Conservation (phyloP, 2,113 vertebrate species). For the Pithys albifrons region DNA sequence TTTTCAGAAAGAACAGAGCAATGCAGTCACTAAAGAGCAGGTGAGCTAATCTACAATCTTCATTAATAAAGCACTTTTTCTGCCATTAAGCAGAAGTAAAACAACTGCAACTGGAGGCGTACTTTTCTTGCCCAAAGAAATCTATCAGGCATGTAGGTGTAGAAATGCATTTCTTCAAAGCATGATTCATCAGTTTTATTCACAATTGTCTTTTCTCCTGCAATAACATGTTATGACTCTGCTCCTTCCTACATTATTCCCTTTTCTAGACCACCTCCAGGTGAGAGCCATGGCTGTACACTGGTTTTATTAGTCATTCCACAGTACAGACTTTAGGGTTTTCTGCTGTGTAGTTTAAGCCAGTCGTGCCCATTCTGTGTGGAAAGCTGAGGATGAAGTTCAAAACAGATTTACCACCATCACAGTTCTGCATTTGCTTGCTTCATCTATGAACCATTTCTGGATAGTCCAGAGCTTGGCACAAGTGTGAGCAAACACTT, state of each 20-base stretch:
- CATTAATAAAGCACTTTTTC: constrained; percentile 16
- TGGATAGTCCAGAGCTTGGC: neutral
- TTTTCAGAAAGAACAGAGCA: constrained; percentile 8
- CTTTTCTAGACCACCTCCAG: neutral
- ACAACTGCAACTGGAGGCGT: neutral
- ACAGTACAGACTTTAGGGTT: neutral
- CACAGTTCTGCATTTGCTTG: neutral
- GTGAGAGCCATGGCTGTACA: neutral
- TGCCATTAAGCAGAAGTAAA: neutral
- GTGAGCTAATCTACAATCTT: neutral
- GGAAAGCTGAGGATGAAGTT: neutral
- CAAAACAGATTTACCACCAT: neutral
- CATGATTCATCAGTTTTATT: neutral
- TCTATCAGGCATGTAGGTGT: neutral
- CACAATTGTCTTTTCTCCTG: neutral
- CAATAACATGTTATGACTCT: neutral
- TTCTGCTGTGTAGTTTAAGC: neutral
- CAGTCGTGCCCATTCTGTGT: rapidly evolving
- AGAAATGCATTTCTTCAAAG: neutral
- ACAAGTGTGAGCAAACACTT: neutral
- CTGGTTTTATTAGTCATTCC: neutral
- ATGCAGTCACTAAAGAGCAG: neutral
- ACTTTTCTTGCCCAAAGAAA: neutral
- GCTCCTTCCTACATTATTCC: neutral
- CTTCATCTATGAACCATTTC: neutral